Evolutionary conservation across 2,888 invertebrate species (phyloP).

Genomic region (Schrankia costaestrigalis): DNA sequence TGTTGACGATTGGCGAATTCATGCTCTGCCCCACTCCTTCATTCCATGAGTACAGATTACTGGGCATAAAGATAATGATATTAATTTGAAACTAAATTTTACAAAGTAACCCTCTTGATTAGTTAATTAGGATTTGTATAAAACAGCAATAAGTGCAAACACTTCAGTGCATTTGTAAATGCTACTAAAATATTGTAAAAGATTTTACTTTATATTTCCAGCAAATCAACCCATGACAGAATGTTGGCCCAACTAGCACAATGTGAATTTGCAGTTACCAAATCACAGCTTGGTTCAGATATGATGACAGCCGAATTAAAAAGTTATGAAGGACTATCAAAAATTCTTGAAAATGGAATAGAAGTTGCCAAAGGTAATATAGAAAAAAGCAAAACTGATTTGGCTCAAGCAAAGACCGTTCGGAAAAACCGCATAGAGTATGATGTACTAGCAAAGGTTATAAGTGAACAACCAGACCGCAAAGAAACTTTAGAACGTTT

Average conservation of each 20-base stretch:
- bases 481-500: slow-evolving; percentile 87
- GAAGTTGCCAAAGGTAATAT: slow-evolving; percentile 90
- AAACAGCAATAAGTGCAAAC: background rate
- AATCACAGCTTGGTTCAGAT: slow-evolving; percentile 88
- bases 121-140: too few species aligned
- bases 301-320: slow-evolving; percentile 92
- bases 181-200: background rate
- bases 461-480: slow-evolving; percentile 93
- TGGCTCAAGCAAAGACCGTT: slow-evolving; percentile 91
- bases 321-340: slow-evolving; percentile 89
- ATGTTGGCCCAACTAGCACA: slow-evolving; percentile 91
- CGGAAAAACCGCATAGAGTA: slow-evolving; percentile 96
- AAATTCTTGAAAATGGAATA: slow-evolving; percentile 89
- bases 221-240: slow-evolving; percentile 87
- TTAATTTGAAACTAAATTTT: too few species aligned
- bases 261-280: slow-evolving; percentile 92
- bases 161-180: background rate
- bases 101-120: too few species aligned
- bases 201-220: slow-evolving; percentile 46
- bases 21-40: too few species aligned
- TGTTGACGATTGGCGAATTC: too few species aligned
- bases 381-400: slow-evolving; percentile 88
- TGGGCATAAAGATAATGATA: too few species aligned
- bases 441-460: slow-evolving; percentile 94
- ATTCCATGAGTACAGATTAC: too few species aligned